Conservation (phyloP, 2,888 invertebrate species). For the Rhorus exstirpatorius region DNA sequence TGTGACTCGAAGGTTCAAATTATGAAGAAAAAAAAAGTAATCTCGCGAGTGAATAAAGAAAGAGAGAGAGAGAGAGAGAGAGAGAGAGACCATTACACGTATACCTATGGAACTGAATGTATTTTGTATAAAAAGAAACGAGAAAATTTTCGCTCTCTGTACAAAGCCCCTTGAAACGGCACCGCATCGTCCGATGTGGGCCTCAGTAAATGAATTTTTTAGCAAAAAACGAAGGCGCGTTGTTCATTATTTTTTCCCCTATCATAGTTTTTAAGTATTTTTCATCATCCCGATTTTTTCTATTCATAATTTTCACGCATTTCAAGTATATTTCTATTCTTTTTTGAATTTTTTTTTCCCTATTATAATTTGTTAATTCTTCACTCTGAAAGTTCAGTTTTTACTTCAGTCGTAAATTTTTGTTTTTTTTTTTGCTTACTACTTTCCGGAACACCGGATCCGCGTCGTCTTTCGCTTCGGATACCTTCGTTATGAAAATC, state of each 20-base stretch:
- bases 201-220: conserved; percentile 84
- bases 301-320: not conserved
- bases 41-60: conserved; percentile 20
- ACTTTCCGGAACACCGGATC: no score
- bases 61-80: conserved; percentile 36
- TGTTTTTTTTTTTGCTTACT: no score
- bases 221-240: conserved; percentile 72
- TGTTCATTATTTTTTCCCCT: not conserved
- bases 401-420: no score
- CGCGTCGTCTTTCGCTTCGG: no score
- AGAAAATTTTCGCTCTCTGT: conserved; percentile 78
- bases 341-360: not conserved
- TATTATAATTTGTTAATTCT: no score
- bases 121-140: conserved; percentile 79
- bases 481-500: not conserved
- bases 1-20: conserved; percentile 47
- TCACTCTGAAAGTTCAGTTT: no score
- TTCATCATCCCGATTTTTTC: not conserved
- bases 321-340: no score
- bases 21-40: conserved; percentile 12
- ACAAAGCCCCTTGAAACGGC: conserved; percentile 78
- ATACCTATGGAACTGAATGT: conserved; percentile 72
- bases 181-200: conserved; percentile 74
- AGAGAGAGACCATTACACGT: conserved; percentile 71
- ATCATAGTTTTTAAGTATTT: conserved; percentile 15